Percentiles rank a stretch among this genome's conserved stretches.
phyloP scores from a whole-genome alignment of 2,797 vertebrate species.

The Crotalus adamanteus region DNA sequence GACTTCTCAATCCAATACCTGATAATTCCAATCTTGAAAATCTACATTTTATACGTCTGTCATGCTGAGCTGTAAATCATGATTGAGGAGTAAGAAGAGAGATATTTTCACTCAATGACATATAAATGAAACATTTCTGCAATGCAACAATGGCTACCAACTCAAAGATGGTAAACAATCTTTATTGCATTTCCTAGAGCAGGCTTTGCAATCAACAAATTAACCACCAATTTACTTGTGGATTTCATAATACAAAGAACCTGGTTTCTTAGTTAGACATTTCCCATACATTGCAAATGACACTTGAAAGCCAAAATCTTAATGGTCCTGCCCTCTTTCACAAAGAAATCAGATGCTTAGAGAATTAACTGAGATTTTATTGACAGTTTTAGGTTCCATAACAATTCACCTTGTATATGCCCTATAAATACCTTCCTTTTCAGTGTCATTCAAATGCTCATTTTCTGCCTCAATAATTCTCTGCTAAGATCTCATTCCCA shows the following conservation, averaged over 20 bases:
- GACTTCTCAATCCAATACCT: not conserved
- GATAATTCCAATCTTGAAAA: not conserved
- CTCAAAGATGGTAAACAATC: not conserved
- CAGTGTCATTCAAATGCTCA: slow-evolving; percentile 67
- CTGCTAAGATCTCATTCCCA: slow-evolving; percentile 65
- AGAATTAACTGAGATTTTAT: slow-evolving; percentile 60
- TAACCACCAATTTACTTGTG: slow-evolving; percentile 8
- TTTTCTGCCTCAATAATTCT: slow-evolving; percentile 68
- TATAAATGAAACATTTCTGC: not conserved
- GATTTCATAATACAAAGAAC: slow-evolving; percentile 44
- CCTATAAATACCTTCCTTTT: slow-evolving; percentile 71
- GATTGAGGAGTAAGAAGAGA: not conserved
- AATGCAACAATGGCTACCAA: not conserved
- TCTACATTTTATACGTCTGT: not conserved
- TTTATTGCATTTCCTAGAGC: not conserved
- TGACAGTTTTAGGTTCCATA: slow-evolving; percentile 70
- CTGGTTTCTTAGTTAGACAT: slow-evolving; percentile 52
- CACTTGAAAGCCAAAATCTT: slow-evolving; percentile 51
- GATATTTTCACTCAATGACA: not conserved
- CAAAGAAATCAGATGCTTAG: slow-evolving; percentile 54
- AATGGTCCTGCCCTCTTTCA: slow-evolving; percentile 59
- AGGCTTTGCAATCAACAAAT: not conserved
- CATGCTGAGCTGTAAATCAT: not conserved
- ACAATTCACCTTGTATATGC: slow-evolving; percentile 65
- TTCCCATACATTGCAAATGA: slow-evolving; percentile 28